phyloP scores from a whole-genome alignment of 2,888 invertebrate species.

The Perdita meconis region DNA sequence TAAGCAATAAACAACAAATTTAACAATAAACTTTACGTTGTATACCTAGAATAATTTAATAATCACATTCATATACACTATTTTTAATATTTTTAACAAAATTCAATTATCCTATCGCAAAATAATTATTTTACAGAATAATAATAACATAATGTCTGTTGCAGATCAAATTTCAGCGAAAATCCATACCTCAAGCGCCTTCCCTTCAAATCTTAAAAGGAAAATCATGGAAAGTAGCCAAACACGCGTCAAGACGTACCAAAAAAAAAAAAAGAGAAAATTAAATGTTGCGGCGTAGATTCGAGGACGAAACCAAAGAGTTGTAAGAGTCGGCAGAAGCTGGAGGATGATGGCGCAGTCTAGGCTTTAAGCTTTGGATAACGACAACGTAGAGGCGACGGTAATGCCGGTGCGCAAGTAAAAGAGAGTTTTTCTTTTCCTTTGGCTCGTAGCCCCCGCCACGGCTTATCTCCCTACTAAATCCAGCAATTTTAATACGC shows the following conservation, averaged over 20 bases:
- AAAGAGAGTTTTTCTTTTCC: slow-evolving; percentile 81
- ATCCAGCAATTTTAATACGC: slow-evolving; percentile 87
- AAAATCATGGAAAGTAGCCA: not conserved
- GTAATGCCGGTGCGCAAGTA: slow-evolving; percentile 78
- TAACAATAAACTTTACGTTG: too few species aligned
- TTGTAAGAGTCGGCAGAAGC: slow-evolving; percentile 57
- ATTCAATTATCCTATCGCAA: too few species aligned
- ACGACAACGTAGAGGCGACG: slow-evolving; percentile 77
- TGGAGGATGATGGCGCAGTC: slow-evolving; percentile 60
- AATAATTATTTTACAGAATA: too few species aligned
- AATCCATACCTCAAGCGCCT: not conserved
- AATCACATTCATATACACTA: too few species aligned
- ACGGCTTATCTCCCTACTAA: slow-evolving; percentile 86
- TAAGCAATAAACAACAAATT: too few species aligned
- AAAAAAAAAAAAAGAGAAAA: slow-evolving; percentile 1
- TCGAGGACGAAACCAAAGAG: slow-evolving; percentile 48
- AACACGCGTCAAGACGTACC: not conserved
- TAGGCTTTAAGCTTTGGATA: slow-evolving; percentile 78
- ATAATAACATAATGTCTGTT: not conserved
- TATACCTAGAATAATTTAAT: too few species aligned
- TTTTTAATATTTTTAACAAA: too few species aligned
- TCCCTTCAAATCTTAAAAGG: not conserved
- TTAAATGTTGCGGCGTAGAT: slow-evolving; percentile 67
- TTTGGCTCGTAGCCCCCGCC: slow-evolving; percentile 71
- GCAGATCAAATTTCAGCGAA: not conserved